These are phyloP conservation scores for Adelognathus sp. DNA, from an alignment of 2,888 invertebrate genomes.

Conservation along the genomic window DNA sequence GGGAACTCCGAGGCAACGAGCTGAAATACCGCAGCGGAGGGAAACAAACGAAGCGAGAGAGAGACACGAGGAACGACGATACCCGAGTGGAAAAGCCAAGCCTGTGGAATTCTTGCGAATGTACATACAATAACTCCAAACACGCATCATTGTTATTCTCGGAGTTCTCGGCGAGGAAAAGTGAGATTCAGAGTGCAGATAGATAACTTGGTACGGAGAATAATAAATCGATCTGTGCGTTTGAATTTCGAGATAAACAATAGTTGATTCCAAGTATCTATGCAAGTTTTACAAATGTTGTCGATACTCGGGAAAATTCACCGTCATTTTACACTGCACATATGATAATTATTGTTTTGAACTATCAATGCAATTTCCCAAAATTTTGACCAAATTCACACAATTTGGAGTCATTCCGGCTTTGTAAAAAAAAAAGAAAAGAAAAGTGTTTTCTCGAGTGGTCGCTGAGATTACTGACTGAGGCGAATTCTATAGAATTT, in stretches of 20 bases:
- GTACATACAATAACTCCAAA: neutral
- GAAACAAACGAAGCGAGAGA: neutral
- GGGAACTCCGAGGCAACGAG: neutral
- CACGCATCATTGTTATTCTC: slow-evolving; percentile 12
- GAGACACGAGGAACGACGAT: neutral
- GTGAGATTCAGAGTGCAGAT: neutral
- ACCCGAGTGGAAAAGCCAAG: slow-evolving; percentile 37
- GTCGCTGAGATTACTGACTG: neutral
- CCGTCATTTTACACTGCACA: no score
- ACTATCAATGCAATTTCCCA: no score
- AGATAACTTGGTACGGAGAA: neutral
- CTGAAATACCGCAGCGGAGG: neutral
- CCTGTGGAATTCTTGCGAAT: slow-evolving; percentile 24
- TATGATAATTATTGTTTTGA: no score
- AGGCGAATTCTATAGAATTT: no score
- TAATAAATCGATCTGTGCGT: slow-evolving; percentile 3
- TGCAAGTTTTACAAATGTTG: no score
- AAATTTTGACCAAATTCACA: no score
- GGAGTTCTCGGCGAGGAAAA: neutral
- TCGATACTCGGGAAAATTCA: no score
- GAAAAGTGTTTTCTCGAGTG: neutral
- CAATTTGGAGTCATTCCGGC: neutral
- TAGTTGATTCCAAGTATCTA: neutral
- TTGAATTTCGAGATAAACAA: neutral
- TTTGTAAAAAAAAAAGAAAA: neutral